Evolutionary conservation across 2,888 invertebrate genomes (phyloP), one percentile per base, ranked within the genome.

Genomic region (Apoderus coryli): DNA sequence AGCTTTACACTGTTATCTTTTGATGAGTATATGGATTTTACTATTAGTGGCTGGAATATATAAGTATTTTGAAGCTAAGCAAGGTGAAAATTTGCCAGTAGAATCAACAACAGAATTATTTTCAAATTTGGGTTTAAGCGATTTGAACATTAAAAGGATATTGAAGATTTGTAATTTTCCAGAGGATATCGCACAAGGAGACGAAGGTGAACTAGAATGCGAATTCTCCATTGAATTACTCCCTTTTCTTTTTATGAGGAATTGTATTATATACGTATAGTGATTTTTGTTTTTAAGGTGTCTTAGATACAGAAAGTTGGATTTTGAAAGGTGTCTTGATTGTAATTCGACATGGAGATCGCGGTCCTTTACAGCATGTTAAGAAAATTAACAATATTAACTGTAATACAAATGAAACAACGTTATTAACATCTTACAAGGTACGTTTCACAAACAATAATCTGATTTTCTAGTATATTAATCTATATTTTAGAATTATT

Each of bases 261-360:
- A 25, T 19, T n/a, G n/a, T n/a, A n/a, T n/a, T n/a, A n/a, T n/a
- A n/a, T n/a, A n/a, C n/a, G n/a, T n/a, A n/a, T n/a, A n/a, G n/a
- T n/a, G n/a, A n/a, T n/a, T n/a, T n/a, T n/a, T n/a, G 13, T 10
- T 25, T 44, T 45, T 19, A 47, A 55, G 53, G 50, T 34, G 47
- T 50, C 9, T 42, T 67, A 56, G 64, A 46, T 53, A 56, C 47
- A 44, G 64, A 47, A 10, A 65, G 69, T 32, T 72, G 76, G 64
- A 57, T 69, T 23, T 56, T 81, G 22, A 75, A 75, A 49, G 80
- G 79, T 4, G 67, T 81, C 3, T 53, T 86, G 22, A 64, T 85
- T 28, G 62, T 89, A 27, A 76, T 85, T 3, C 65, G 92, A 10
- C 92, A 92, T 52, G 92, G 92, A 0, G 90, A 90, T 53, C 64